These are phyloP conservation scores for Amaurobius ferox DNA, from an alignment of 2,888 invertebrate genomes.

Conservation along the genomic window DNA sequence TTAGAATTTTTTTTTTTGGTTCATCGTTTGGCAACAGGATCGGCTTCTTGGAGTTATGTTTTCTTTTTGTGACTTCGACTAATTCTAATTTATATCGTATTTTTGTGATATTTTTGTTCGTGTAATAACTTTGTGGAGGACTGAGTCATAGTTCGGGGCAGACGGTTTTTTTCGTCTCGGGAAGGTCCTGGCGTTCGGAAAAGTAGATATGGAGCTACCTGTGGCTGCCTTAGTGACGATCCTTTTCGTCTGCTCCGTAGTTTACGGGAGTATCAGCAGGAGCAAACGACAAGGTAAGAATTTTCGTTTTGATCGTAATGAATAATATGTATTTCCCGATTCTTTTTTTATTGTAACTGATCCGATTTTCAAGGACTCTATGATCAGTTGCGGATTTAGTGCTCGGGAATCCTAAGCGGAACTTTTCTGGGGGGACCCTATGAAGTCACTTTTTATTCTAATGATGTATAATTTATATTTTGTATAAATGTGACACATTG, in stretches of 20 bases:
- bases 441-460: too few species aligned
- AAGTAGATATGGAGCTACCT: constrained; percentile 39
- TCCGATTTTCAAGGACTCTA: too few species aligned
- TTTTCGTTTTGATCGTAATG: background rate
- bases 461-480: too few species aligned
- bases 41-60: background rate
- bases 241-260: constrained; percentile 44
- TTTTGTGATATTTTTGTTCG: constrained; percentile 29
- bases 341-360: too few species aligned
- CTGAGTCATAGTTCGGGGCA: constrained; percentile 33
- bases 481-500: too few species aligned
- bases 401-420: too few species aligned
- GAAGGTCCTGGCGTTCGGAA: background rate
- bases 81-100: constrained; percentile 20
- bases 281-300: constrained; percentile 43
- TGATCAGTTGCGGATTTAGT: too few species aligned
- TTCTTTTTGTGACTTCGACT: constrained; percentile 11
- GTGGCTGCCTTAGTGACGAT: constrained; percentile 21
- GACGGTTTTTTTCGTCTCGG: constrained; percentile 45
- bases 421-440: too few species aligned
- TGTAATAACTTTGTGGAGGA: constrained; percentile 9
- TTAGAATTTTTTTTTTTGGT: background rate
- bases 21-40: background rate
- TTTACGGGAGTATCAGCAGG: constrained; percentile 29
- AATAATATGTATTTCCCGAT: too few species aligned